These are phyloP conservation scores for Papilio dardanus DNA, from an alignment of 1,140 invertebrate species.

Conservation along the genomic window DNA sequence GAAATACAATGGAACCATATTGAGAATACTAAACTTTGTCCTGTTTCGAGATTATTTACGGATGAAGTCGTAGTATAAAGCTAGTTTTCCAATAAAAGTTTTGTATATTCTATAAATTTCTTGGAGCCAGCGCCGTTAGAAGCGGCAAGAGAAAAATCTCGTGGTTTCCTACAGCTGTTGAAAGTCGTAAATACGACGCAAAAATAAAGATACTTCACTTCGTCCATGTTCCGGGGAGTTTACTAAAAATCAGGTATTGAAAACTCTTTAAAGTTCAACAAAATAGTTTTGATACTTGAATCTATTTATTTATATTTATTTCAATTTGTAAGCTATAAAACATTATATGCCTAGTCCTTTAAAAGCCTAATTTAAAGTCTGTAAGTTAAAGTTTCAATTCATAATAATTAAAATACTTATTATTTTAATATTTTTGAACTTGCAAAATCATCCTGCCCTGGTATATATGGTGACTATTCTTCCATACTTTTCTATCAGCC, in stretches of 20 bases:
- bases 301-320: too few species aligned
- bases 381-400: too few species aligned
- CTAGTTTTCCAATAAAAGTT: constrained; percentile 10
- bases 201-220: background rate
- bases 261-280: background rate
- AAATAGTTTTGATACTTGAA: background rate
- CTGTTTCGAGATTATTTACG: background rate
- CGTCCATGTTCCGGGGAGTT: background rate
- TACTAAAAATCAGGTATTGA: background rate
- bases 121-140: background rate
- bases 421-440: too few species aligned
- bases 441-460: too few species aligned
- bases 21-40: constrained; percentile 5
- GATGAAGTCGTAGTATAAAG: background rate
- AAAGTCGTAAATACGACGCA: background rate
- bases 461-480: too few species aligned
- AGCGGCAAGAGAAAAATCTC: background rate
- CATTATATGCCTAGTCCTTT: too few species aligned
- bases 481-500: too few species aligned
- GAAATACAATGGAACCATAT: background rate
- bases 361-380: too few species aligned
- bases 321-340: too few species aligned
- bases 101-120: background rate
- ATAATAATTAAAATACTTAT: too few species aligned
- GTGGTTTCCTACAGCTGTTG: background rate